Conservation (phyloP, 2,797 vertebrate genomes). For the Sebastes steindachneri region DNA sequence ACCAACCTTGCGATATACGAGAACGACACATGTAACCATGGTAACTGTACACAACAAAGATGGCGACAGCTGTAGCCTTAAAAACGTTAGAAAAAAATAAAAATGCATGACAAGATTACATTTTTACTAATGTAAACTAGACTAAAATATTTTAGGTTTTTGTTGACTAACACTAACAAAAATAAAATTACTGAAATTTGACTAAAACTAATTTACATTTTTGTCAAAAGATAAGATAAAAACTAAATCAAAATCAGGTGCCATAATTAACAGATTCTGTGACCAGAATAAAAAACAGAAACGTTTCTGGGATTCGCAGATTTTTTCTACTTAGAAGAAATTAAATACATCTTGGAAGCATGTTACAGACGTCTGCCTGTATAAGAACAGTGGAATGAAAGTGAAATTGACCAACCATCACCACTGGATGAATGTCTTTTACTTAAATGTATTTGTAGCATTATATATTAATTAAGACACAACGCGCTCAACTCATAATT, state of each 20-base stretch:
- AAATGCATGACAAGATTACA: not conserved
- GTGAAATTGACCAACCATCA: not conserved
- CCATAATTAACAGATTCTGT: not conserved
- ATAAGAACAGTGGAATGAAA: not conserved
- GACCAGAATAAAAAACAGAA: not conserved
- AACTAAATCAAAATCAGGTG: not conserved
- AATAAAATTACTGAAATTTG: not conserved
- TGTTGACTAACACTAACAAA: not conserved
- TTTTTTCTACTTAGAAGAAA: not conserved
- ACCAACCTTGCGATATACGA: not conserved
- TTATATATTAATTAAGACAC: too few species aligned
- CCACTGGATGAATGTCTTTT: not conserved
- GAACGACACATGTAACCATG: not conserved
- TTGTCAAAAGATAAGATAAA: not conserved
- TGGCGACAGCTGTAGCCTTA: not conserved
- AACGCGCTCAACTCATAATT: too few species aligned
- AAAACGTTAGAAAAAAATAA: not conserved
- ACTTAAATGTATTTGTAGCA: not conserved
- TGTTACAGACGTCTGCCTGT: not conserved
- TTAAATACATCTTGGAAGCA: not conserved
- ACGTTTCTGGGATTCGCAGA: not conserved
- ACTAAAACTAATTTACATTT: not conserved
- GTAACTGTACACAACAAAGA: not conserved
- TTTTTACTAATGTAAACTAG: rapidly evolving
- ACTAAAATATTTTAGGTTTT: not conserved